Conservation (phyloP, 2,113 vertebrate genomes). For the Aythya baeri region DNA sequence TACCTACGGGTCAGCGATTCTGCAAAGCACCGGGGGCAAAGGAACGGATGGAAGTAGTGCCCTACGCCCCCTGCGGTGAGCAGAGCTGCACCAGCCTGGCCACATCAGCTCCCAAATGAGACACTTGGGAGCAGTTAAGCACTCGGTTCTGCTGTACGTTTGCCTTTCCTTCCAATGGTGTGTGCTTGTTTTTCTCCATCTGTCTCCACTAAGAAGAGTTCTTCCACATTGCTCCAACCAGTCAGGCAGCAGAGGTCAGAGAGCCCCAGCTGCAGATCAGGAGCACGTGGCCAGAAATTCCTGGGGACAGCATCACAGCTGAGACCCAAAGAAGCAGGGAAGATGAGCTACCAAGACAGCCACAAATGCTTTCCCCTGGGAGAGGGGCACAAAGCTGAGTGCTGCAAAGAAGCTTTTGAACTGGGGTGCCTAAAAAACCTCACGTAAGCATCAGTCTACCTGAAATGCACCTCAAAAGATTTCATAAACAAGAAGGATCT, state of each 20-base stretch:
- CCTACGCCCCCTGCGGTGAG: accelerated
- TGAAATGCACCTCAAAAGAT: neutral
- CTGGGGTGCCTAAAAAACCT: neutral
- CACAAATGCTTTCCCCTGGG: neutral
- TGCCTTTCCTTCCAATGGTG: accelerated
- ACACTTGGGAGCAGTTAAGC: neutral
- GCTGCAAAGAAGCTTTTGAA: neutral
- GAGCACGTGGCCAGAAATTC: neutral
- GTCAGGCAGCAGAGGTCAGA: neutral
- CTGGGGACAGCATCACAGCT: neutral
- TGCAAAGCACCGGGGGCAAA: neutral
- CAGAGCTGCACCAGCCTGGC: neutral
- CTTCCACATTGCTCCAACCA: neutral
- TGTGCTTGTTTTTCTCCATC: neutral
- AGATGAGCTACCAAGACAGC: neutral
- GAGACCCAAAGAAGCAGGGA: neutral
- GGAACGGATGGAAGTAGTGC: neutral
- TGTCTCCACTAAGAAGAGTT: neutral
- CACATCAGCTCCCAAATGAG: neutral
- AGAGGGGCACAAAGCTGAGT: neutral
- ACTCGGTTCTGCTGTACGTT: neutral
- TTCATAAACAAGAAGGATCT: neutral
- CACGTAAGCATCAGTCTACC: neutral
- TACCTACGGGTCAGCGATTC: neutral
- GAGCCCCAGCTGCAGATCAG: neutral